phyloP scores from a whole-genome alignment of 2,113 vertebrate species.

The Oceanites oceanicus region DNA sequence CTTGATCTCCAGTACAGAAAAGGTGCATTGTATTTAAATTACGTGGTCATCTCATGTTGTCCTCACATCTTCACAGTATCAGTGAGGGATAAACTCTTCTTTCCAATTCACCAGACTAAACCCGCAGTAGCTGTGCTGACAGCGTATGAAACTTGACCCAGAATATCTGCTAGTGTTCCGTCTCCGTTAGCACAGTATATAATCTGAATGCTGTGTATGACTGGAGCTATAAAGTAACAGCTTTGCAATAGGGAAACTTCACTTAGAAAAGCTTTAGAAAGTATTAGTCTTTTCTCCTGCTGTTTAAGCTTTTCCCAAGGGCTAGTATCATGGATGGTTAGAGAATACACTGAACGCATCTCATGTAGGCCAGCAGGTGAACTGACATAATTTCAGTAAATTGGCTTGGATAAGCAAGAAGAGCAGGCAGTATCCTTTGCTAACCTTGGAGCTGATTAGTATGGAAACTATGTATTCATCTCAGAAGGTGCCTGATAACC shows the following conservation, averaged over 20 bases:
- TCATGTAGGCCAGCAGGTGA: neutral
- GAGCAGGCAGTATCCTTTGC: neutral
- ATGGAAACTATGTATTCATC: neutral
- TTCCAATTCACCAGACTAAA: neutral
- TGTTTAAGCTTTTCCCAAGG: neutral
- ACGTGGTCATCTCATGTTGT: neutral
- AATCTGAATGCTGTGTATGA: neutral
- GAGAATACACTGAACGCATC: neutral
- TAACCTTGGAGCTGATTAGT: neutral
- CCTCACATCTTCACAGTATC: neutral
- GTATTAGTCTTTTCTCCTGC: neutral
- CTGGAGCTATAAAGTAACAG: neutral
- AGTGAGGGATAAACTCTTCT: neutral
- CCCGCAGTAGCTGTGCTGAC: neutral
- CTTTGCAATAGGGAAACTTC: neutral
- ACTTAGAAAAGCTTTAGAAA: neutral
- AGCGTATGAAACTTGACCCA: neutral
- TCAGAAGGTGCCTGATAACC: neutral
- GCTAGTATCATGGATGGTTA: neutral
- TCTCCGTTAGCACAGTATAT: neutral
- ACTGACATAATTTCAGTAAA: neutral
- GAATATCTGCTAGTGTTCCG: neutral
- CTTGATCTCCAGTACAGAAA: neutral
- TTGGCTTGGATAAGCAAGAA: neutral
- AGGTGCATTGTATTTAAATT: neutral